phyloP scores from a whole-genome alignment of 2,113 vertebrate species.

The Eulemur macaco region DNA sequence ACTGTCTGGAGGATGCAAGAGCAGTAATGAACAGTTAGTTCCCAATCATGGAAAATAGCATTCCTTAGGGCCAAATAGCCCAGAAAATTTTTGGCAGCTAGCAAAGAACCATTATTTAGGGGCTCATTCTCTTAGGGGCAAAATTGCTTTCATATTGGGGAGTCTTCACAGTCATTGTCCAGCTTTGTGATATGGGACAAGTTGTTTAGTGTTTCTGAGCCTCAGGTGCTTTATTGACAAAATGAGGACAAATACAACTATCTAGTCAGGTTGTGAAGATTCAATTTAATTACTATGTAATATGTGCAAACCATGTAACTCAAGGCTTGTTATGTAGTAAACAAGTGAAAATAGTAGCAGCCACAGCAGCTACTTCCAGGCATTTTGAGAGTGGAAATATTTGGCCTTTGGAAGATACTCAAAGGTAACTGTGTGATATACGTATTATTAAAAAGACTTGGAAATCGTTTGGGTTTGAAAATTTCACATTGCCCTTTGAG shows the following conservation, averaged over 20 bases:
- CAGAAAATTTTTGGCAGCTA: neutral
- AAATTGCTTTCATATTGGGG: neutral
- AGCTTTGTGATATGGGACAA: neutral
- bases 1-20: neutral
- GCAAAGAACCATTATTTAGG: neutral
- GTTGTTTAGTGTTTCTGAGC: neutral
- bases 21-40: conserved; percentile 32
- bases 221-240: neutral
- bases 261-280: neutral
- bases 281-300: neutral
- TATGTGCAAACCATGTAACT: neutral
- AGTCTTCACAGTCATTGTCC: neutral
- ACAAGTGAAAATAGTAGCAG: neutral
- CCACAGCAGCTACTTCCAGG: neutral
- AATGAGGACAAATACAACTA: neutral
- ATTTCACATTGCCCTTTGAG: conserved; percentile 45
- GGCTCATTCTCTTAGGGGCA: neutral
- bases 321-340: neutral
- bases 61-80: neutral
- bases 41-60: conserved; percentile 19
- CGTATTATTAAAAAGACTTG: neutral
- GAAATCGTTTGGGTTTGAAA: neutral
- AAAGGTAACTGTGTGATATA: neutral
- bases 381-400: neutral
- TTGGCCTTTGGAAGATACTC: neutral